Base-by-base conservation (phyloP, 2,888 invertebrate genomes). In the Achlya flavicornis region DNA sequence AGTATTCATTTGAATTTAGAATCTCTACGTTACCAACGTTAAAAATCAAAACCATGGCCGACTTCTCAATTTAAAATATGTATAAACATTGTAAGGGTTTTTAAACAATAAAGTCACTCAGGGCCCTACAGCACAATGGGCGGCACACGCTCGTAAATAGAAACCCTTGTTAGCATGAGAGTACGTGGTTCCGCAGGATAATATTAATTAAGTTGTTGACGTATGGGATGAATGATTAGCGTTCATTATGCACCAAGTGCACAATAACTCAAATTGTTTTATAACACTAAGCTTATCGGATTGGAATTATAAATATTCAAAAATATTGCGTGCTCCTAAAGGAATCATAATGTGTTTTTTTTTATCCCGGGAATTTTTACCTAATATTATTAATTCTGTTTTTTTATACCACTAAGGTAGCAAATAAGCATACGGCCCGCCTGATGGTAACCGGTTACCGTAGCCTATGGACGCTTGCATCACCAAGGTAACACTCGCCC, bases 91-190 rank as follows among this genome's bases (percentile, higher is more conserved):
- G 19, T 53, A 53, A 53, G 53, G 53, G 53, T 19, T 53, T 48
- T 66, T 68, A 81, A 87, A 89, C 88, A 89, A 89, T 89, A 83
- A 79, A 77, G 83, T 83, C 79, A 79, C 80, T 82, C 73, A 79
- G n/a, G 38, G 16, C 81, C 84, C 85, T 83, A 81, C 81, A 78
- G 76, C 81, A 84, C 81, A 85, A 84, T 80, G 81, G 73, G 69
- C 76, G 84, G 83, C 88, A 83, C 86, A 83, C 86, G 65, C 58
- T 61, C 66, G 57, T 64, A 71, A 76, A 71, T 66, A 66, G 69
- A 71, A 64, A 70, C 19, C 19, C 53, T 53, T 76, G 78, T 77
- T 76, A 73, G 74, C 75, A 66, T 35, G 32, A 16, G 11, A 60
- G 57, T 8, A 35, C 35, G n/a, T 66, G 83, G 88, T 86, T 88